Evolutionary conservation across 2,888 invertebrate species (phyloP).

Genomic region (Lypha dubia): DNA sequence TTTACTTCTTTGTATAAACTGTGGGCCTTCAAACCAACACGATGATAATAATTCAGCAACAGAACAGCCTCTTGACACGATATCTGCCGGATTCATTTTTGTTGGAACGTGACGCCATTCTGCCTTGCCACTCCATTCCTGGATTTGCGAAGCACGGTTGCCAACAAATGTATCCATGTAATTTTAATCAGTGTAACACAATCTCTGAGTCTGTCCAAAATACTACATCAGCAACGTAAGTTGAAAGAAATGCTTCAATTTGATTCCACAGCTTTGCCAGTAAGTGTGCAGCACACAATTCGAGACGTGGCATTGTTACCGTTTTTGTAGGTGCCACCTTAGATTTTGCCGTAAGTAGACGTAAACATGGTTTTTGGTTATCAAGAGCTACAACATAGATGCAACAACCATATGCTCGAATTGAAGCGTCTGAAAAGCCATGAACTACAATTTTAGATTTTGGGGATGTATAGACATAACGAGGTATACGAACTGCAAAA

Average conservation of each 20-base stretch:
- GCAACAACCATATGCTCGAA: constrained; percentile 64
- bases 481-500: constrained; percentile 1
- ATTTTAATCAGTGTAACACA: constrained; percentile 51
- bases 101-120: constrained; percentile 60
- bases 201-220: constrained; percentile 56
- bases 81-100: constrained; percentile 64
- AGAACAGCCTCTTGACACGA: constrained; percentile 60
- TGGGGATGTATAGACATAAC: constrained; percentile 4
- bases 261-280: constrained; percentile 16
- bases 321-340: constrained; percentile 66
- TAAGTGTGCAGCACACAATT: constrained; percentile 63
- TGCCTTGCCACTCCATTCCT: constrained; percentile 37
- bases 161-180: constrained; percentile 55
- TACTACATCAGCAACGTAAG: constrained; percentile 16
- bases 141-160: constrained; percentile 48
- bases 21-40: constrained; percentile 48
- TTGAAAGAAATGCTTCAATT: constrained; percentile 38
- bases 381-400: constrained; percentile 50
- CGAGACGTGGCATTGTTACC: constrained; percentile 49
- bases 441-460: constrained; percentile 8
- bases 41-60: constrained; percentile 38
- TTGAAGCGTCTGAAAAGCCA: constrained; percentile 21
- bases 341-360: constrained; percentile 52
- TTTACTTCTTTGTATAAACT: background rate
- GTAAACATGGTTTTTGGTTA: constrained; percentile 27